Base-by-base conservation (phyloP, 2,888 invertebrate species). In the Orchesellides sinensis region DNA sequence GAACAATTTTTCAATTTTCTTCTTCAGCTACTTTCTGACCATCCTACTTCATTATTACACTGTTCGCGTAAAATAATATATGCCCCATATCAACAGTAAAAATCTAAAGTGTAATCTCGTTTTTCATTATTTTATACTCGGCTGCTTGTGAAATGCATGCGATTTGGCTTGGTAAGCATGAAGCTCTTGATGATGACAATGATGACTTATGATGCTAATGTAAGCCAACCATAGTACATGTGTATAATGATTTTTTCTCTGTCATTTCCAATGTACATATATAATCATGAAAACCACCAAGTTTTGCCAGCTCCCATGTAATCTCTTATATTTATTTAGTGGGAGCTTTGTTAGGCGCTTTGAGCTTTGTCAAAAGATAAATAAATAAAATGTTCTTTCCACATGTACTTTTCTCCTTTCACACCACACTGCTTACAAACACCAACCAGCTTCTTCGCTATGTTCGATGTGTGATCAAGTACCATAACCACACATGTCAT, bases 131-230 rank as follows among this genome's bases (percentile, higher is more conserved):
- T 72, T 72, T 73, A 49, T 63, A 73, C 27, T 63, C 49, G 61
- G 73, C 63, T 63, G 73, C 27, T 63, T 49, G 27, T 73, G 56
- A 73, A 61, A 73, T 73, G n/a, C 21, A 70, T 35, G 52, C n/a
- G n/a, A n/a, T n/a, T n/a, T n/a, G n/a, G n/a, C n/a, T n/a, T n/a
- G n/a, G n/a, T n/a, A n/a, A 29, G 21, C 45, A 12, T 25, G 45
- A 8, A 49, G 52, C n/a, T 68, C 14, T 40, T n/a, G n/a, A n/a
- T n/a, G n/a, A n/a, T n/a, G n/a, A 40, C 40, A 40, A 2, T 40
- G 40, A 40, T 40, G 10, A 40, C 40, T 14, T 40, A 40, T 25
- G 25, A 12, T 54, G 54, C 17, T 8, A 49, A 49, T 49, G 21
- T 17, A 6, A 21, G 21, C 2, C n/a, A n/a, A n/a, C n/a, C n/a